Evolutionary conservation across 1,140 invertebrate genomes (phyloP).

Genomic region (Orchestia grillus): DNA sequence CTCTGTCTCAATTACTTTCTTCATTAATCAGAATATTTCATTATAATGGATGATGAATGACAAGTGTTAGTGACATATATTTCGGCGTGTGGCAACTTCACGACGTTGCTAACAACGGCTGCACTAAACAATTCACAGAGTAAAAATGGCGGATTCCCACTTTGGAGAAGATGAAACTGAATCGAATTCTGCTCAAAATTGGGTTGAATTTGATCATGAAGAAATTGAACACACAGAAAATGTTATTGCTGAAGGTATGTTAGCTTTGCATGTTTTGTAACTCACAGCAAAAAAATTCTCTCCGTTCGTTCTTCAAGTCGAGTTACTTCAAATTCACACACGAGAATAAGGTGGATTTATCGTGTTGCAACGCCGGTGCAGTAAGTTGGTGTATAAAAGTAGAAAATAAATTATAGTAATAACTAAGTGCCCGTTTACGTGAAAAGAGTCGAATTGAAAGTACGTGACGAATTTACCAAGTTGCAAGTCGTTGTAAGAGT

Average conservation of each 20-base stretch:
- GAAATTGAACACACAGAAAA: not conserved
- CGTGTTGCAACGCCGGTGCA: conserved; percentile 9
- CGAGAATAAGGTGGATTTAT: conserved; percentile 14
- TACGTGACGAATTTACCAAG: not conserved
- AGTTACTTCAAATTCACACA: conserved; percentile 36
- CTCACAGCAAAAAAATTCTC: not conserved
- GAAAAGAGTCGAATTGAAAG: too few species aligned
- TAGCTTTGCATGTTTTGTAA: not conserved
- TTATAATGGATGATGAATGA: not conserved
- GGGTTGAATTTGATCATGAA: not conserved
- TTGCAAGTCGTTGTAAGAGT: too few species aligned
- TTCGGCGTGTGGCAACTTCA: not conserved
- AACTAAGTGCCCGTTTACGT: too few species aligned
- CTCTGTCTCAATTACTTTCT: too few species aligned
- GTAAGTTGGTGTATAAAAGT: not conserved
- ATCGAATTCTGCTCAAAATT: conserved; percentile 40
- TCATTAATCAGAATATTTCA: not conserved
- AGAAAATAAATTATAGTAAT: not conserved
- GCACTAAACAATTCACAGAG: not conserved
- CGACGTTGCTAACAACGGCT: not conserved
- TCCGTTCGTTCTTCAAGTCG: not conserved
- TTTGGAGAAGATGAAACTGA: not conserved
- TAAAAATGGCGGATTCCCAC: conserved; percentile 42
- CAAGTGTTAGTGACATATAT: not conserved
- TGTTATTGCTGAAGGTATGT: not conserved